Evolutionary conservation across 2,888 invertebrate genomes (phyloP).

Genomic region (Cephus spinipes): DNA sequence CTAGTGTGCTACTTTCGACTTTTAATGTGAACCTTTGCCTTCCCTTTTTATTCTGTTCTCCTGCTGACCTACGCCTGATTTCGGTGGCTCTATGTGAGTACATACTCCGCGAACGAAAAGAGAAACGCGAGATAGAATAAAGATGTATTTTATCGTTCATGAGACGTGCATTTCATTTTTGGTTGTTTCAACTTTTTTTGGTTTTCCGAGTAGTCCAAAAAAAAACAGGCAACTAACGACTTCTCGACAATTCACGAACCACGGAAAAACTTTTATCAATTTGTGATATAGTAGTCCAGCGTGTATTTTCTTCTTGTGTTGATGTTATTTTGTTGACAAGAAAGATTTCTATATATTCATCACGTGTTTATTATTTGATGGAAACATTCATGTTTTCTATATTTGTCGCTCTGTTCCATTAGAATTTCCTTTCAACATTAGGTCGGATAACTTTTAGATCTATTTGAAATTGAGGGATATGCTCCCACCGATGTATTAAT

Average conservation of each 20-base stretch:
- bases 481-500: no score
- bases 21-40: neutral
- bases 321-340: neutral
- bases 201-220: neutral
- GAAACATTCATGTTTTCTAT: no score
- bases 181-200: neutral
- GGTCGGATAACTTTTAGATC: no score
- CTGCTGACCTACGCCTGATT: neutral
- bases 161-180: neutral
- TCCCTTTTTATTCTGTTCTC: neutral
- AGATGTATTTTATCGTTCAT: neutral
- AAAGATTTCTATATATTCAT: neutral
- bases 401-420: no score
- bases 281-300: neutral
- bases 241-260: neutral
- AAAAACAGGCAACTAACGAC: neutral
- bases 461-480: no score
- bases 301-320: neutral
- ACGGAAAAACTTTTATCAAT: neutral
- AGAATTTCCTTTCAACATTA: no score
- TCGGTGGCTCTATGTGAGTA: neutral
- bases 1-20: neutral
- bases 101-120: neutral
- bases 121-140: neutral
- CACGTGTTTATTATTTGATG: no score